Conservation (phyloP, 2,113 vertebrate genomes). For the Gadus chalcogrammus region DNA sequence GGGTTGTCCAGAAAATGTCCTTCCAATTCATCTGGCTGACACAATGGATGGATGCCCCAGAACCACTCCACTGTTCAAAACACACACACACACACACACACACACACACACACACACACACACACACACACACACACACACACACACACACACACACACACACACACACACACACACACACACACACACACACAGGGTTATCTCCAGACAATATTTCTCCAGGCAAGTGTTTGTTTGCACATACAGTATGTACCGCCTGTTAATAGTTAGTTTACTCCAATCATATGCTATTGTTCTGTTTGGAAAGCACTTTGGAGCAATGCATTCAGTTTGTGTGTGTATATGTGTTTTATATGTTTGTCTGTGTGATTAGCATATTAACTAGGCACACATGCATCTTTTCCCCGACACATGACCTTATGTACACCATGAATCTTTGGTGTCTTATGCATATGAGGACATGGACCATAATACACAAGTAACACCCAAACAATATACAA, state of each 20-base stretch:
- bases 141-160: no score
- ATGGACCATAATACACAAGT: no score
- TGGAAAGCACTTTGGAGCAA: not conserved
- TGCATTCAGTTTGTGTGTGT: not conserved
- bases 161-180: no score
- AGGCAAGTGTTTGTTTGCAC: not conserved
- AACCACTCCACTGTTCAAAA: not conserved
- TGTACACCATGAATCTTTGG: no score
- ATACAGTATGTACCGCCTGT: not conserved
- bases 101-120: not conserved
- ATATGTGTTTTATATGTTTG: not conserved
- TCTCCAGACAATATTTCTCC: not conserved
- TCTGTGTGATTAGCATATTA: not conserved
- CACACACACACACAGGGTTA: no score
- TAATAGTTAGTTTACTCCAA: not conserved
- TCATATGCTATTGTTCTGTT: not conserved
- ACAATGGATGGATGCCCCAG: not conserved
- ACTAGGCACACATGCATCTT: not conserved
- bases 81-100: no score
- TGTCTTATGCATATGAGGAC: no score
- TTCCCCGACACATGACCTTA: no score
- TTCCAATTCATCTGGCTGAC: not conserved
- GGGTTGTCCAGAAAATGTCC: conserved; percentile 2
- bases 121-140: no score
- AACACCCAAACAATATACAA: no score